Evolutionary conservation across 2,888 invertebrate species (phyloP).

Genomic region (Meteorus cinctellus): DNA sequence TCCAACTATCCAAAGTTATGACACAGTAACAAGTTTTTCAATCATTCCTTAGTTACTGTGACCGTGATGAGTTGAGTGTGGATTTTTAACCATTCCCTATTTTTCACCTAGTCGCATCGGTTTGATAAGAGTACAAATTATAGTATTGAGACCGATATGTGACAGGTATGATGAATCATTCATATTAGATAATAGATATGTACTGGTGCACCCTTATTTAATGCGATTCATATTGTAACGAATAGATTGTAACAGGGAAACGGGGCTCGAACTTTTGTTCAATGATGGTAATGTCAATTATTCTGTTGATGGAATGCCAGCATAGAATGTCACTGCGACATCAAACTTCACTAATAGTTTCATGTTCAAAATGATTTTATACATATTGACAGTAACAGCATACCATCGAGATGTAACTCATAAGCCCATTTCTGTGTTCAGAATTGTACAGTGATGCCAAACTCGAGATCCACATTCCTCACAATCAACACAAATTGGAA

Average conservation of each 20-base stretch:
- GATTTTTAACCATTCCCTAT: neutral
- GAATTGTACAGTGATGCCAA: conserved; percentile 72
- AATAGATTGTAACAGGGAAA: neutral
- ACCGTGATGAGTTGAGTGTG: neutral
- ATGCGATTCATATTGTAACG: neutral
- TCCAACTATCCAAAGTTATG: conserved; percentile 37
- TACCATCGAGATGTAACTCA: conserved; percentile 49
- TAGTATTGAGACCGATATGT: conserved; percentile 58
- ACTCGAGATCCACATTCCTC: conserved; percentile 65
- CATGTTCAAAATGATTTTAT: conserved; percentile 33
- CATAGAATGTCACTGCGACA: neutral
- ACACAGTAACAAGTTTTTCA: neutral
- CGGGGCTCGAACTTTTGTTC: neutral
- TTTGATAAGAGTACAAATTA: conserved; percentile 46
- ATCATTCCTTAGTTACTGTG: neutral
- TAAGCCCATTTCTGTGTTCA: conserved; percentile 55
- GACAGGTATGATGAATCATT: conserved; percentile 62
- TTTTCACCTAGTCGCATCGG: neutral
- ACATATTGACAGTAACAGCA: conserved; percentile 24
- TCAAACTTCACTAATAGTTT: conserved; percentile 28
- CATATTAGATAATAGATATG: conserved; percentile 23
- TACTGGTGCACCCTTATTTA: neutral
- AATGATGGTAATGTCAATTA: neutral
- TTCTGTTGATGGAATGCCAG: conserved; percentile 5
- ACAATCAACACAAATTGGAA: conserved; percentile 65